These are phyloP conservation scores for Drosophila niveifrons DNA, from an alignment of 2,888 invertebrate species.

Conservation along the genomic window DNA sequence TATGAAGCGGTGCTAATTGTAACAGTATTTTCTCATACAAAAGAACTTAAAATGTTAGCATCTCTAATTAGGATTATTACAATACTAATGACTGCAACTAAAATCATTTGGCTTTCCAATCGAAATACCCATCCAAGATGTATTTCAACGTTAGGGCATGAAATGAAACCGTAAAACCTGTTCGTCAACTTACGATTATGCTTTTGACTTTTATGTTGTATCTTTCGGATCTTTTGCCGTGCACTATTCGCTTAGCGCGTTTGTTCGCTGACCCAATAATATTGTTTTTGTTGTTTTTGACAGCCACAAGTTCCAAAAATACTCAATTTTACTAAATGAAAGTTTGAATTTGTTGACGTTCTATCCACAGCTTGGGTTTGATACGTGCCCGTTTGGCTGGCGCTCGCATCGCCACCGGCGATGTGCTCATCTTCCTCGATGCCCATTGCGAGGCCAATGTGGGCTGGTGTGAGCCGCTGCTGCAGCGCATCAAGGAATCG, in stretches of 20 bases:
- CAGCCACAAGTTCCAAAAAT: conserved; percentile 18
- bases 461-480: conserved; percentile 95
- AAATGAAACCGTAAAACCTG: conserved; percentile 72
- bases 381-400: conserved; percentile 96
- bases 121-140: conserved; percentile 28
- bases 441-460: conserved; percentile 95
- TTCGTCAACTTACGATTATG: conserved; percentile 75
- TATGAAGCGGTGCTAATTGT: no score
- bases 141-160: conserved; percentile 33
- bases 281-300: conserved; percentile 33
- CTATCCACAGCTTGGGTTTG: conserved; percentile 89
- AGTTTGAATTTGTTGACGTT: conserved; percentile 49
- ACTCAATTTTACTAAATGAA: conserved; percentile 65
- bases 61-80: neutral
- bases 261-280: conserved; percentile 73
- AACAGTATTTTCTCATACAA: neutral
- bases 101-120: neutral
- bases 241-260: conserved; percentile 53
- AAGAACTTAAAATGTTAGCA: neutral
- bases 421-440: conserved; percentile 94
- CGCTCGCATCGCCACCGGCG: conserved; percentile 92
- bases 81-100: neutral
- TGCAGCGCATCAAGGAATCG: conserved; percentile 93
- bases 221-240: conserved; percentile 61
- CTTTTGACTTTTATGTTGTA: conserved; percentile 61